These are phyloP conservation scores for Mythimna albipuncta DNA, from an alignment of 2,888 invertebrate genomes.

Conservation along the genomic window DNA sequence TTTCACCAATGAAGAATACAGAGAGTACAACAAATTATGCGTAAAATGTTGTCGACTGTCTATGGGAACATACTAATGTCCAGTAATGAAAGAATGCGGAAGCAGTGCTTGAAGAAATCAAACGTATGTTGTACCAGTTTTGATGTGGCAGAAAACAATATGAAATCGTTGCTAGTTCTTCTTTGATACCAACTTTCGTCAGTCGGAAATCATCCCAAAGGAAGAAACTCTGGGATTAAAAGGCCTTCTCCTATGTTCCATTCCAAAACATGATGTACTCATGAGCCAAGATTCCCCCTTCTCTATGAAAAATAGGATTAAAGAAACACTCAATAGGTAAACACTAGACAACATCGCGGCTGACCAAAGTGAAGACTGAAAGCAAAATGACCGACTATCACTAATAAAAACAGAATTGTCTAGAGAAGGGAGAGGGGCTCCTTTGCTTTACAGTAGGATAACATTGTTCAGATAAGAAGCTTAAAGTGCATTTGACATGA, in stretches of 20 bases:
- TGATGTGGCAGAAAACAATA: background rate
- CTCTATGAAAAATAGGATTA: no score
- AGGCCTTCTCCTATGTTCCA: no score
- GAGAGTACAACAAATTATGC: conserved; percentile 11
- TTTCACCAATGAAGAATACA: conserved; percentile 29
- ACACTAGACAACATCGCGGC: background rate
- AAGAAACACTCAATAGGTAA: background rate
- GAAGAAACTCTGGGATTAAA: no score
- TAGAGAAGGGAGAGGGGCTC: background rate
- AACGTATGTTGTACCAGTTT: background rate
- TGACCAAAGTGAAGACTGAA: background rate
- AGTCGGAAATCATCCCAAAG: no score
- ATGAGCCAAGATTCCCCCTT: no score
- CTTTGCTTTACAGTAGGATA: background rate
- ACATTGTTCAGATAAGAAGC: background rate
- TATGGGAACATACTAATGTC: conserved; percentile 27
- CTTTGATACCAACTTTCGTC: background rate
- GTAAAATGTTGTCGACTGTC: conserved; percentile 16
- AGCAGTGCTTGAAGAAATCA: conserved; percentile 6
- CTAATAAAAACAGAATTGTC: background rate
- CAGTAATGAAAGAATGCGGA: conserved; percentile 14
- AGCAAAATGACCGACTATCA: background rate
- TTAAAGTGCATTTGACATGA: conserved; percentile 1
- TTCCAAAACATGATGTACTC: no score
- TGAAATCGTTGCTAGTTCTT: background rate